phyloP scores from a whole-genome alignment of 1,140 invertebrate species.

The Leptoteleia sp. region DNA sequence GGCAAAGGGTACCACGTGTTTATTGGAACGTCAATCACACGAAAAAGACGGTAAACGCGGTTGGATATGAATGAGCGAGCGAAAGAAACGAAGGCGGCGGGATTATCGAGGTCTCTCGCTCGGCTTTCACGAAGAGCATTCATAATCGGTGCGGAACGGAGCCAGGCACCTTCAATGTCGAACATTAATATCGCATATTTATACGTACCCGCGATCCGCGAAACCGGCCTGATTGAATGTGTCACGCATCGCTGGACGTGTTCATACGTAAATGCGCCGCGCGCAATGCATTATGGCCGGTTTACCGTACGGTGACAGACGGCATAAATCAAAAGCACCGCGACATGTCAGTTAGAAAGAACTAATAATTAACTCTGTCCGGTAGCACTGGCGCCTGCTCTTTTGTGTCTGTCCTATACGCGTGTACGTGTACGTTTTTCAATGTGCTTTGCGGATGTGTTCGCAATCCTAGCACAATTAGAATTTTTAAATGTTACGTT shows the following conservation, averaged over 20 bases:
- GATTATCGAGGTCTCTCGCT: too few relatives aligned
- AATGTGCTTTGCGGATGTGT: too few relatives aligned
- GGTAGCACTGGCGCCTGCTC: constrained; percentile 63
- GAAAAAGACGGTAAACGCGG: too few relatives aligned
- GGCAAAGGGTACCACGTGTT: too few relatives aligned
- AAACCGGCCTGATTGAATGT: constrained; percentile 69
- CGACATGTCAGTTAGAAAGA: constrained; percentile 56
- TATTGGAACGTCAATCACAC: too few relatives aligned
- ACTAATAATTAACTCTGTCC: constrained; percentile 70
- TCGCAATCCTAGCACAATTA: not conserved
- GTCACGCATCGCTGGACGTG: constrained; percentile 64
- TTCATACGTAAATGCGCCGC: constrained; percentile 60
- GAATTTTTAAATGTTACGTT: constrained; percentile 9
- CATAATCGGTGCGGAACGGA: too few relatives aligned
- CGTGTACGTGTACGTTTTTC: not conserved
- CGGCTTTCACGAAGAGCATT: too few relatives aligned
- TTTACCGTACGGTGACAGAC: constrained; percentile 71
- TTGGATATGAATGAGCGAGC: too few relatives aligned
- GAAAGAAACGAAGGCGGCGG: too few relatives aligned
- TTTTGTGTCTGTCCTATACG: constrained; percentile 26
- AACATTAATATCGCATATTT: constrained; percentile 64
- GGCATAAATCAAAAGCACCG: constrained; percentile 71
- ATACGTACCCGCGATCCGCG: constrained; percentile 51
- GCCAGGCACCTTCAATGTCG: constrained; percentile 54
- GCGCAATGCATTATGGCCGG: constrained; percentile 70